These are phyloP conservation scores for Aphelenchoides avenae DNA, from an alignment of 1,140 invertebrate genomes.

Conservation along the genomic window DNA sequence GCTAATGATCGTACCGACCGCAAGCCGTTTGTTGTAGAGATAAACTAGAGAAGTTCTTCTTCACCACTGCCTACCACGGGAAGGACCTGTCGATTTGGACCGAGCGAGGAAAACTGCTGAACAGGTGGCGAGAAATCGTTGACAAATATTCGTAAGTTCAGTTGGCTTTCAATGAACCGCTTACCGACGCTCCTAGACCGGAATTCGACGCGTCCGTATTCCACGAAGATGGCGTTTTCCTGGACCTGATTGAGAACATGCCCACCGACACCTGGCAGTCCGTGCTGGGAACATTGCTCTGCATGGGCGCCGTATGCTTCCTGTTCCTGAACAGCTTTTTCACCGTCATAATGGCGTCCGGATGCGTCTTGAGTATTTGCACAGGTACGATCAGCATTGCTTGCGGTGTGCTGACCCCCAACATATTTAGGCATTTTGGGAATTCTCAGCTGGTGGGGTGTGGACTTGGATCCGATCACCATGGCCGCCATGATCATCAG, in stretches of 20 bases:
- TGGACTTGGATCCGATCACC: slow-evolving; percentile 61
- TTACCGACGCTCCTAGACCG: slow-evolving; percentile 32
- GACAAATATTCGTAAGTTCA: slow-evolving; percentile 50
- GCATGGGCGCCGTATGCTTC: slow-evolving; percentile 61
- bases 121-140: slow-evolving; percentile 49
- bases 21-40: slow-evolving; percentile 26
- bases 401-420: slow-evolving; percentile 1
- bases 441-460: slow-evolving; percentile 58
- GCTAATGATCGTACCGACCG: not conserved
- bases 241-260: slow-evolving; percentile 61
- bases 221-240: slow-evolving; percentile 54
- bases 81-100: slow-evolving; percentile 52
- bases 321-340: slow-evolving; percentile 61
- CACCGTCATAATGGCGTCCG: slow-evolving; percentile 59
- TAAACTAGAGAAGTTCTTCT: slow-evolving; percentile 54
- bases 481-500: slow-evolving; percentile 62
- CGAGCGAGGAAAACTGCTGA: slow-evolving; percentile 50
- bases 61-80: slow-evolving; percentile 58
- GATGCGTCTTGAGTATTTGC: slow-evolving; percentile 60
- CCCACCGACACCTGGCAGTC: slow-evolving; percentile 60
- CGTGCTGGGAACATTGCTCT: slow-evolving; percentile 51
- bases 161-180: not conserved
- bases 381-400: slow-evolving; percentile 16
- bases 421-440: slow-evolving; percentile 57
- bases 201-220: slow-evolving; percentile 55